These are phyloP conservation scores for Trachurus trachurus DNA, from an alignment of 2,797 vertebrate genomes.

Conservation along the genomic window DNA sequence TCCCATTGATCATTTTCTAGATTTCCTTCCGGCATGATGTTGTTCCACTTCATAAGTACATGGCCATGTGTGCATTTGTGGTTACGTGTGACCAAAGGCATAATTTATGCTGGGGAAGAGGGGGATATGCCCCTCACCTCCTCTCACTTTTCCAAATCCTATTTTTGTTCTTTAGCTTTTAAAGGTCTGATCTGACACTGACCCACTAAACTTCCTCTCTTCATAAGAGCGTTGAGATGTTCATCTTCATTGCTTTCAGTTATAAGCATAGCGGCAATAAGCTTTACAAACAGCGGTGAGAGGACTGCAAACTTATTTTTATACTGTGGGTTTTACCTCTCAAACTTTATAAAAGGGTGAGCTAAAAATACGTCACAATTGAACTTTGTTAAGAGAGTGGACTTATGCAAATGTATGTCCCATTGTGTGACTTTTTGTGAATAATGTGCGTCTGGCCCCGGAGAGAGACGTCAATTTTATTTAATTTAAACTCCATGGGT, in stretches of 20 bases:
- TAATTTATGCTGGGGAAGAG: not conserved
- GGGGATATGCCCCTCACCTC: not conserved
- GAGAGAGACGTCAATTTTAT: slow-evolving; percentile 49
- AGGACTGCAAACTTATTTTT: not conserved
- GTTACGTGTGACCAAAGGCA: not conserved
- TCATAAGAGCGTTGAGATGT: not conserved
- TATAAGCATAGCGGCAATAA: not conserved
- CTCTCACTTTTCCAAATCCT: slow-evolving; percentile 2
- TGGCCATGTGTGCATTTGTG: slow-evolving; percentile 32
- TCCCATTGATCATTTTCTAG: slow-evolving; percentile 47
- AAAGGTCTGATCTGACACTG: not conserved
- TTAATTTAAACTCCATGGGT: slow-evolving; percentile 31
- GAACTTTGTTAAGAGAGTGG: not conserved
- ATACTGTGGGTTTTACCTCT: not conserved
- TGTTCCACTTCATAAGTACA: slow-evolving; percentile 50
- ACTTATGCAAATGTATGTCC: no score
- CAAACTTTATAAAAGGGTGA: not conserved
- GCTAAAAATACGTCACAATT: not conserved
- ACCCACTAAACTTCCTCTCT: slow-evolving; percentile 5
- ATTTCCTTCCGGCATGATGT: slow-evolving; percentile 46
- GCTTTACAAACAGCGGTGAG: not conserved
- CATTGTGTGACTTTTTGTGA: no score
- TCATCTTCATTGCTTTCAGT: not conserved
- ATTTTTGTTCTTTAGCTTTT: slow-evolving; percentile 13
- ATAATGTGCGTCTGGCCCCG: slow-evolving; percentile 16